phyloP scores from a whole-genome alignment of 2,888 invertebrate genomes.

The Aethes cnicana region DNA sequence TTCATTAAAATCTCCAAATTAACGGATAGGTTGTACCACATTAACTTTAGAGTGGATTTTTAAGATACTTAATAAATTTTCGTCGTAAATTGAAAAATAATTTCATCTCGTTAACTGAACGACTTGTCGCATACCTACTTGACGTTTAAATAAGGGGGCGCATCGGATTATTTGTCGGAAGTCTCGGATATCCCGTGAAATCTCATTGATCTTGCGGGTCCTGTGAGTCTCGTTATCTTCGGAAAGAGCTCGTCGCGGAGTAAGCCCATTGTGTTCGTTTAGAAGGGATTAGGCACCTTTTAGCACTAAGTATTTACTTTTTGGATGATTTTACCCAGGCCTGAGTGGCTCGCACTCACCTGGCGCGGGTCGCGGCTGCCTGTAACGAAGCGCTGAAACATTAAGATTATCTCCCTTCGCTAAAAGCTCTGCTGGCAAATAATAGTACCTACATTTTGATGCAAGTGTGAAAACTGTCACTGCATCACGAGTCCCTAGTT shows the following conservation, averaged over 20 bases:
- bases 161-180: conserved; percentile 59
- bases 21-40: neutral
- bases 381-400: neutral
- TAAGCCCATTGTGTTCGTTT: conserved; percentile 74
- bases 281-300: conserved; percentile 73
- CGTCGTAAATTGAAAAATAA: conserved; percentile 17
- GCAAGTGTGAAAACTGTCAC: too few species aligned
- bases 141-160: conserved; percentile 35
- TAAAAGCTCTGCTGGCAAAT: too few species aligned
- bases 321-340: conserved; percentile 35
- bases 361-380: neutral
- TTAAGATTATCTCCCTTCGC: too few species aligned
- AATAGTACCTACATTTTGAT: too few species aligned
- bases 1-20: neutral
- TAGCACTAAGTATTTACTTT: conserved; percentile 72
- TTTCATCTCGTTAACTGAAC: conserved; percentile 28
- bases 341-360: conserved; percentile 8
- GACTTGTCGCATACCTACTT: conserved; percentile 28
- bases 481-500: too few species aligned
- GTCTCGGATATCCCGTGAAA: conserved; percentile 50
- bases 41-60: neutral
- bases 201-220: conserved; percentile 69
- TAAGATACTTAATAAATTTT: conserved; percentile 36
- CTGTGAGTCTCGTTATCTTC: conserved; percentile 64
- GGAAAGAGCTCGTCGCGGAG: conserved; percentile 51